Percentiles rank a stretch among this genome's conserved stretches.
phyloP scores from a whole-genome alignment of 2,888 invertebrate genomes.

The Noctua pronuba region DNA sequence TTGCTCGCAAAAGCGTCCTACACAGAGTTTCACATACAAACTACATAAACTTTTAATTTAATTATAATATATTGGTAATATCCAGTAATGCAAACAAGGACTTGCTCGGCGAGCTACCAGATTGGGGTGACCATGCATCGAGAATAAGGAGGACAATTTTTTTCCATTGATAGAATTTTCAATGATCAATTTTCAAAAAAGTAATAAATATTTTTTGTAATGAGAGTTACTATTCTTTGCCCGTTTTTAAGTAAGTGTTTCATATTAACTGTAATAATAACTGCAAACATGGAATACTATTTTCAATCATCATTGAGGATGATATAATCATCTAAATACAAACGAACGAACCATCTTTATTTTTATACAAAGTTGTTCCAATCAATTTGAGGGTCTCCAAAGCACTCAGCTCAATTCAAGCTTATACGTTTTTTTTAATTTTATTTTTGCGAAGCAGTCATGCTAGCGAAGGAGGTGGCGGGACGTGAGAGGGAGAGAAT shows the following conservation, averaged over 20 bases:
- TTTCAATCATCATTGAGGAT: background rate
- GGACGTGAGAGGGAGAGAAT: too few species aligned
- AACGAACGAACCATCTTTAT: background rate
- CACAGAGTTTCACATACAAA: constrained; percentile 51
- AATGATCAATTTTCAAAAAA: background rate
- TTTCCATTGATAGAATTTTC: background rate
- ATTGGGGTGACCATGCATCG: constrained; percentile 38
- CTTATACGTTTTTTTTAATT: too few species aligned
- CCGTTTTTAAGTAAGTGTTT: background rate
- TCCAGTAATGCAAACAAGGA: constrained; percentile 77
- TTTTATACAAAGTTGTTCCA: background rate
- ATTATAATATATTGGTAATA: constrained; percentile 77
- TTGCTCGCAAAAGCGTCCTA: constrained; percentile 31
- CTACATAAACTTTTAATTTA: constrained; percentile 71
- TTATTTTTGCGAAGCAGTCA: too few species aligned
- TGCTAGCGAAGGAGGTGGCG: too few species aligned
- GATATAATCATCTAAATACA: background rate
- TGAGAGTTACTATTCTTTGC: background rate
- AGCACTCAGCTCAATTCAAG: background rate
- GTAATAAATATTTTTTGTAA: background rate
- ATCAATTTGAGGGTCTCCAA: background rate
- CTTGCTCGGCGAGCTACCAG: constrained; percentile 69
- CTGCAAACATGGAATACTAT: background rate
- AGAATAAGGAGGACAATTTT: background rate
- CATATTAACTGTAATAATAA: background rate